phyloP scores from a whole-genome alignment of 2,888 invertebrate genomes.

The Calameuta idolon region DNA sequence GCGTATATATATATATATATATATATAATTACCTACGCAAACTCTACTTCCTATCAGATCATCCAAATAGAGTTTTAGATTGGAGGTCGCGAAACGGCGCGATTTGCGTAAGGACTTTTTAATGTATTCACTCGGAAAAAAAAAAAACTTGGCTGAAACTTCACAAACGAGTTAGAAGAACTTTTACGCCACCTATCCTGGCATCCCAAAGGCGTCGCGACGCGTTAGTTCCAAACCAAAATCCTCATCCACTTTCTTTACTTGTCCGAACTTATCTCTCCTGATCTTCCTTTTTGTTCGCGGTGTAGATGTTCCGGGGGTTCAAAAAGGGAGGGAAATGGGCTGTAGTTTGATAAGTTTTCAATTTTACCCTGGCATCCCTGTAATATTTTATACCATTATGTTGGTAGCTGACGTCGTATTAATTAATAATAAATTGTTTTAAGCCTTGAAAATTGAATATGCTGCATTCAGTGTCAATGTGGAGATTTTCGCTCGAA shows the following conservation, averaged over 20 bases:
- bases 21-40: constrained; percentile 17
- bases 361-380: not conserved
- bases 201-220: not conserved
- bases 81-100: constrained; percentile 45
- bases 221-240: not conserved
- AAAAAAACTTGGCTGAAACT: constrained; percentile 52
- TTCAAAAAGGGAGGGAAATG: too few relatives aligned
- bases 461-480: not conserved
- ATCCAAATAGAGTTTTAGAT: constrained; percentile 54
- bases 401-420: not conserved
- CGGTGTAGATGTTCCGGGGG: not conserved
- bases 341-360: not conserved
- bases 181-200: constrained; percentile 33
- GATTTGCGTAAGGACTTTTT: constrained; percentile 45
- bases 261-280: not conserved
- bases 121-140: constrained; percentile 51
- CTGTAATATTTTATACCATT: not conserved
- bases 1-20: too few relatives aligned
- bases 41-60: constrained; percentile 44
- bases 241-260: not conserved
- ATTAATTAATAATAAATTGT: not conserved
- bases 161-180: constrained; percentile 54
- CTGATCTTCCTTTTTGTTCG: not conserved
- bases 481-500: not conserved
- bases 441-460: not conserved